phyloP scores from a whole-genome alignment of 2,113 vertebrate species.

The Dryoscopus gambensis region DNA sequence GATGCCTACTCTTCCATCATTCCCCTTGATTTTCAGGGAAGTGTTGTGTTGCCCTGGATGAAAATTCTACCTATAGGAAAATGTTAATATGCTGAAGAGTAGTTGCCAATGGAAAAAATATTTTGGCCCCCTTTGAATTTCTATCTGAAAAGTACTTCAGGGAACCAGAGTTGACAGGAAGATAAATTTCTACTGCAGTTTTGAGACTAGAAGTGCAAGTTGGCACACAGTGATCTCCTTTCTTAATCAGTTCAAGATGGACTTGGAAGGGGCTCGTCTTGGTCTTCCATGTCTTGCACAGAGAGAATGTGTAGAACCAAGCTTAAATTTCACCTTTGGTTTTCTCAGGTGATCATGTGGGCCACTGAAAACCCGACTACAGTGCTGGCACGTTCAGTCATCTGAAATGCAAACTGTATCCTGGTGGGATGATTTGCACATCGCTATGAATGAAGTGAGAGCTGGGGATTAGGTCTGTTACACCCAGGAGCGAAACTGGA shows the following conservation, averaged over 20 bases:
- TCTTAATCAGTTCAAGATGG: conserved; percentile 34
- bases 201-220: conserved; percentile 17
- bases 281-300: background rate
- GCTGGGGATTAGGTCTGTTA: background rate
- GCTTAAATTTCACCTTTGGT: background rate
- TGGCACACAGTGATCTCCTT: background rate
- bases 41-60: background rate
- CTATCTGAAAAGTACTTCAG: background rate
- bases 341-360: background rate
- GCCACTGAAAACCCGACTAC: background rate
- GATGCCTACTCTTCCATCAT: background rate
- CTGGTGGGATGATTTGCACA: background rate
- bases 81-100: background rate
- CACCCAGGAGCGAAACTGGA: background rate
- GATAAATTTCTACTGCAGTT: conserved; percentile 28
- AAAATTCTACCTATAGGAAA: background rate
- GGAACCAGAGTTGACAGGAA: conserved; percentile 13
- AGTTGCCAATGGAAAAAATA: background rate
- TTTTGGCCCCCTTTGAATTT: background rate
- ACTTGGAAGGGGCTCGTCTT: background rate
- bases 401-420: background rate
- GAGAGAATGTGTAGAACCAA: background rate
- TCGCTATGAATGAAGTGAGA: background rate
- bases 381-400: background rate
- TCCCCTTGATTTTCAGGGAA: background rate